Base-by-base conservation (phyloP, 2,797 vertebrate species). In the Microctenopoma steveboyesi region DNA sequence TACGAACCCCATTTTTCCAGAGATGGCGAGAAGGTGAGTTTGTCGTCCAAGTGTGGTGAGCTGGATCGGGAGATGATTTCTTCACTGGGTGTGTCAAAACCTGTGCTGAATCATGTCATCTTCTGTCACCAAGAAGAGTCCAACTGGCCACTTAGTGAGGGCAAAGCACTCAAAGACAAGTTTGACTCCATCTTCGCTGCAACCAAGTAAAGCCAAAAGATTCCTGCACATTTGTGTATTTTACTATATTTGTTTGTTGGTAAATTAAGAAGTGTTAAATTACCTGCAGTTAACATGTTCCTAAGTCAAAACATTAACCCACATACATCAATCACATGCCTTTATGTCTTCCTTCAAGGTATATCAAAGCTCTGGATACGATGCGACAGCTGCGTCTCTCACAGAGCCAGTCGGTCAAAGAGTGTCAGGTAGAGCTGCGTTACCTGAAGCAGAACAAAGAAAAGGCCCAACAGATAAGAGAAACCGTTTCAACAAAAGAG, bases 101-200 rank as follows among this genome's bases (percentile, higher is more conserved):
- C 98, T 0, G 97, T 99, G 58, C 92, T 99, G 48, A 98, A 95
- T 87, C 94, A 98, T 8, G 98, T 99, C 87, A 97, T 99, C 82
- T 99, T 99, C 88, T 99, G 98, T 85, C 98, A 99, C 80, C 98
- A 99, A 95, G 98, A 99, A 82, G 98, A 99, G 13, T 98, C 98
- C 22, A 99, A 97, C 91, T 99, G 98, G 98, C 98, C 98, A 0
- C 91, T 99, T 18, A 95, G 96, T 56, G 98, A 99, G 84, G 98
- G 98, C 59, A 98, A 95, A 84, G 95, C 96, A 53, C 94, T 99
- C 73, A 99, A 99, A 79, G 96, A 97, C 56, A 99, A 98, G 82
- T 99, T 99, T 82, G 98, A 99, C 93, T 97, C 98, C 59, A 99
- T 99, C 82, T 99, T 99, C 64, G 97, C 98, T 57, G 96, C 98